Evolutionary conservation across 2,888 invertebrate species (phyloP).

Genomic region (Formica aserva): DNA sequence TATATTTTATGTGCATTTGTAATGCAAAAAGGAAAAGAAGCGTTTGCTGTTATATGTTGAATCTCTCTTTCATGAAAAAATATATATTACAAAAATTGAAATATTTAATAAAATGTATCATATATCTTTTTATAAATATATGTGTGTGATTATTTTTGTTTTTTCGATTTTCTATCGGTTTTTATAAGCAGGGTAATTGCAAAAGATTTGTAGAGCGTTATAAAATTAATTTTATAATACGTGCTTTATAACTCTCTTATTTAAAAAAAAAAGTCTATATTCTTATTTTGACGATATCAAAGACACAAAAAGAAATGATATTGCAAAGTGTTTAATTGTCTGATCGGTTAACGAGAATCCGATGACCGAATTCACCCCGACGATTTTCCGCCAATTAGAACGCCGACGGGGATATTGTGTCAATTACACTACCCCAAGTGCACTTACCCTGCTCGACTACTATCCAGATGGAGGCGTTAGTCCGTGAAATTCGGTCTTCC

Average conservation of each 20-base stretch:
- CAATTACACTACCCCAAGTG: slow-evolving; percentile 75
- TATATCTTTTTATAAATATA: slow-evolving; percentile 25
- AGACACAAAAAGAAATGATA: background rate
- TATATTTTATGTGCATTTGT: background rate
- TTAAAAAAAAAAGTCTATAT: background rate
- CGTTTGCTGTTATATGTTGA: background rate
- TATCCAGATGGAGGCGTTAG: slow-evolving; percentile 78
- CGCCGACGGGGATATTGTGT: slow-evolving; percentile 65
- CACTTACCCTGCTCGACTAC: slow-evolving; percentile 56
- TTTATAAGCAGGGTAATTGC: background rate
- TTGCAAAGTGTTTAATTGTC: slow-evolving; percentile 21
- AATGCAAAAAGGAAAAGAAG: background rate
- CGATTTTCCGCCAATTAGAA: slow-evolving; percentile 80
- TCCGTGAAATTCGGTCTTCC: slow-evolving; percentile 79
- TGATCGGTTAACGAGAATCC: slow-evolving; percentile 47
- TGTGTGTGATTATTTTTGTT: background rate
- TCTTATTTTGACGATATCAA: background rate
- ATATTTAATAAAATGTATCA: slow-evolving; percentile 11
- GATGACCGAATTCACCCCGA: slow-evolving; percentile 47
- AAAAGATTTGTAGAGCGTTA: background rate
- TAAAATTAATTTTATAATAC: background rate
- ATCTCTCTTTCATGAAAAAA: background rate
- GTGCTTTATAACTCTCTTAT: background rate
- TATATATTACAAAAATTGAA: slow-evolving; percentile 17
- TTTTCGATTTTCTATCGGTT: too few species aligned